Conservation (phyloP, 2,888 invertebrate genomes). For the Stenichneumon culpator region DNA sequence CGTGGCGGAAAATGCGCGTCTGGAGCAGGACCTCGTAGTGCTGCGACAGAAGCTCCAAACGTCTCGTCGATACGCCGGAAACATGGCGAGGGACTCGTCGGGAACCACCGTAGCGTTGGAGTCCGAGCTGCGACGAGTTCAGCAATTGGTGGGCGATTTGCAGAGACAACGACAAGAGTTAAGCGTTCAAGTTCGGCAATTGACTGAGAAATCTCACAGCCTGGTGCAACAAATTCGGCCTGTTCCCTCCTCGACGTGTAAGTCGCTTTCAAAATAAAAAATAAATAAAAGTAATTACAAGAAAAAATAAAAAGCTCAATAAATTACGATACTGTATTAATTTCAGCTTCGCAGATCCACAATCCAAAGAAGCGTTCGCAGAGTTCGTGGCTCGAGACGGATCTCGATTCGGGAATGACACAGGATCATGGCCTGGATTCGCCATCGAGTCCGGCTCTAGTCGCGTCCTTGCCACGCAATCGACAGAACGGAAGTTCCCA, state of each 20-base stretch:
- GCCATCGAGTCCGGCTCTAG: constrained; percentile 77
- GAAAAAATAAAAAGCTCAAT: not conserved
- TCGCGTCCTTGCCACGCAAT: constrained; percentile 74
- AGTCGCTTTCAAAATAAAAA: not conserved
- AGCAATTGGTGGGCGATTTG: constrained; percentile 93
- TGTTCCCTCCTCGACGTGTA: constrained; percentile 54
- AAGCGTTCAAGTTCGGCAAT: constrained; percentile 93
- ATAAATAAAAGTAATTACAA: not conserved
- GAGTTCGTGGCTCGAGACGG: constrained; percentile 95
- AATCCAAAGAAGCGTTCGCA: constrained; percentile 87
- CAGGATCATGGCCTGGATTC: constrained; percentile 89
- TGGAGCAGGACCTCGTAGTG: constrained; percentile 95
- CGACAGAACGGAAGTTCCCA: constrained; percentile 75
- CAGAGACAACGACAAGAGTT: constrained; percentile 94
- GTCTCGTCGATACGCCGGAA: constrained; percentile 87
- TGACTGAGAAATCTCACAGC: constrained; percentile 93
- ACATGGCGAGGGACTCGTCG: constrained; percentile 78
- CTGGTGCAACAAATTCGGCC: constrained; percentile 88
- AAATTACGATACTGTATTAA: not conserved
- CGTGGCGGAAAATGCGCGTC: constrained; percentile 94
- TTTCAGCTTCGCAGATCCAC: constrained; percentile 77
- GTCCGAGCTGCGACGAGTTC: constrained; percentile 93
- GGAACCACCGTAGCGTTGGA: constrained; percentile 90
- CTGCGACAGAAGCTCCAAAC: constrained; percentile 93
- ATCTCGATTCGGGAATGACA: constrained; percentile 93